These are phyloP conservation scores for Scaptomyza graminum DNA, from an alignment of 1,140 invertebrate genomes.

Conservation along the genomic window DNA sequence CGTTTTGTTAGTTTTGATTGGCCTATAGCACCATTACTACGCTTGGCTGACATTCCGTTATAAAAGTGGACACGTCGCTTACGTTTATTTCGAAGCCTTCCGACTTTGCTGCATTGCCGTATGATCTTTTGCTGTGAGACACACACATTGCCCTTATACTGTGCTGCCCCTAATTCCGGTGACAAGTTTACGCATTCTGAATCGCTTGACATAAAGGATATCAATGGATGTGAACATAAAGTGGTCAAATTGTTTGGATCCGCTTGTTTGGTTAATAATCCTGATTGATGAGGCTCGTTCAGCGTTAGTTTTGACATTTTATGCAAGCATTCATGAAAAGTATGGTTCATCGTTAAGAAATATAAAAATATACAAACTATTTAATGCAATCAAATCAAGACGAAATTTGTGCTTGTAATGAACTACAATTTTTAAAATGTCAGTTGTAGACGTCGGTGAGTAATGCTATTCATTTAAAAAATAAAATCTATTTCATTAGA, in stretches of 20 bases:
- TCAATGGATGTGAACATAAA: not conserved
- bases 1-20: not conserved
- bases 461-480: not conserved
- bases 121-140: not conserved
- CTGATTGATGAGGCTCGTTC: not conserved
- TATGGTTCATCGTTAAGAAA: constrained; percentile 2
- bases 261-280: not conserved
- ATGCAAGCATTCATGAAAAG: not conserved
- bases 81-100: not conserved
- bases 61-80: not conserved
- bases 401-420: not conserved
- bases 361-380: too few species aligned
- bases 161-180: constrained; percentile 1
- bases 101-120: not conserved
- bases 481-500: not conserved
- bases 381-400: not conserved
- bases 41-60: not conserved
- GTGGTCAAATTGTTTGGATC: not conserved
- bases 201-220: not conserved
- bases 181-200: constrained; percentile 18
- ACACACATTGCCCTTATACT: not conserved
- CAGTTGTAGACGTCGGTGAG: not conserved
- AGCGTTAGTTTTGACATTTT: constrained; percentile 9
- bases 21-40: not conserved
- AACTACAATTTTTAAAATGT: not conserved